These are phyloP conservation scores for Oscheius sp. DNA, from an alignment of 2,888 invertebrate species.

Conservation along the genomic window DNA sequence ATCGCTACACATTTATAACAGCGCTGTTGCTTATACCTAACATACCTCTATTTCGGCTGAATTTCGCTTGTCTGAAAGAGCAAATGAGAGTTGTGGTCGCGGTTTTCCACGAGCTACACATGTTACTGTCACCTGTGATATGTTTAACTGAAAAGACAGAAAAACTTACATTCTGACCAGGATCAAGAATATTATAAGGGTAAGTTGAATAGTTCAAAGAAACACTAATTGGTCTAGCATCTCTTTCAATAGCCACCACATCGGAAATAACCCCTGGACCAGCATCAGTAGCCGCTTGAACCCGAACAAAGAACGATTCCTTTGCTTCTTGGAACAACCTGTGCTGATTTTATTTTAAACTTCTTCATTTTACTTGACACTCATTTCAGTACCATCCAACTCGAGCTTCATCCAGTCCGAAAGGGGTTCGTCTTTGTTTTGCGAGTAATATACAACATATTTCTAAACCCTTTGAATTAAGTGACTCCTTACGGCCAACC, in stretches of 20 bases:
- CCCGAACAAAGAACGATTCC: conserved; percentile 47
- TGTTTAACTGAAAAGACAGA: neutral
- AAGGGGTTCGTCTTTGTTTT: conserved; percentile 45
- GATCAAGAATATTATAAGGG: conserved; percentile 1
- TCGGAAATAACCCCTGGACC: conserved; percentile 57
- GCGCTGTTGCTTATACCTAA: neutral
- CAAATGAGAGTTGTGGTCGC: conserved; percentile 32
- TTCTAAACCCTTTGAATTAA: too few species aligned
- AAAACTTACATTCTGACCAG: conserved; percentile 15
- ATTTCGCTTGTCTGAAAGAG: conserved; percentile 19
- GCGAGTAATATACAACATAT: conserved; percentile 52
- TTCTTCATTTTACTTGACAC: conserved; percentile 32
- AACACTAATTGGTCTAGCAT: conserved; percentile 27
- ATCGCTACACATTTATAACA: conserved; percentile 19
- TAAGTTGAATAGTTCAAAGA: neutral
- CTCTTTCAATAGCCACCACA: conserved; percentile 49
- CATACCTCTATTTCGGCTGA: conserved; percentile 12
- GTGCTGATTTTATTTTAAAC: neutral
- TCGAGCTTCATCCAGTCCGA: conserved; percentile 55
- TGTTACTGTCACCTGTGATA: conserved; percentile 34
- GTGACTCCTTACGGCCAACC: too few species aligned
- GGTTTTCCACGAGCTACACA: conserved; percentile 46
- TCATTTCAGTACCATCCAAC: conserved; percentile 44
- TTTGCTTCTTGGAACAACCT: conserved; percentile 23
- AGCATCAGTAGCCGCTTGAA: conserved; percentile 49